These are phyloP conservation scores for Nephrotoma guestfalica DNA, from an alignment of 2,888 invertebrate species.

Conservation along the genomic window DNA sequence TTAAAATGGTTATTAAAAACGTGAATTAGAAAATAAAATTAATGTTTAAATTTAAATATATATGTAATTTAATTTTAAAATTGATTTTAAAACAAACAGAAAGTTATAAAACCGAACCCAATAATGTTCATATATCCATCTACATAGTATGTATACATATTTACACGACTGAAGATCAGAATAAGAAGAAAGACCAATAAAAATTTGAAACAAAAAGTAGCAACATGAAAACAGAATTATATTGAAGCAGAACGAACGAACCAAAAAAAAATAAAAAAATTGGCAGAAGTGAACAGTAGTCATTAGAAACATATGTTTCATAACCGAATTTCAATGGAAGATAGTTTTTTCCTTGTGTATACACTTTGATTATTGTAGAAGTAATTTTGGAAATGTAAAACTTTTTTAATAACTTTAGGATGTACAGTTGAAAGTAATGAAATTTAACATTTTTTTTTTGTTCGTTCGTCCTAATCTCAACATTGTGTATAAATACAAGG, in stretches of 20 bases:
- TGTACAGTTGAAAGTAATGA: neutral
- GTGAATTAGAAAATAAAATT: neutral
- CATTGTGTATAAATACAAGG: neutral
- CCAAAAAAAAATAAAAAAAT: neutral
- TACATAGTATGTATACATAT: neutral
- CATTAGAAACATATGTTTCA: neutral
- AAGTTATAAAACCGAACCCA: neutral
- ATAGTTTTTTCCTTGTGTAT: neutral
- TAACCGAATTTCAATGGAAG: neutral
- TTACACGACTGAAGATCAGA: neutral
- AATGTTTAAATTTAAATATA: neutral
- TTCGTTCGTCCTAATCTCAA: neutral
- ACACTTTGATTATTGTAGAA: neutral
- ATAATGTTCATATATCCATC: neutral
- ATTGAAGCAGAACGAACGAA: neutral
- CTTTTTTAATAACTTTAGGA: neutral
- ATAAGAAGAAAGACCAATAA: neutral
- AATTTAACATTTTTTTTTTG: neutral
- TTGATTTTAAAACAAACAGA: neutral
- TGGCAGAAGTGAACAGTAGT: neutral
- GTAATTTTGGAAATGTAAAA: neutral
- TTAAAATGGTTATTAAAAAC: neutral
- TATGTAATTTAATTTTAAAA: neutral
- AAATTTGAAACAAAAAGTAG: neutral
- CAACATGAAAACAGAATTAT: neutral